Evolutionary conservation across 2,113 vertebrate genomes (phyloP).

Genomic region (Mesembrinibis cayennensis): DNA sequence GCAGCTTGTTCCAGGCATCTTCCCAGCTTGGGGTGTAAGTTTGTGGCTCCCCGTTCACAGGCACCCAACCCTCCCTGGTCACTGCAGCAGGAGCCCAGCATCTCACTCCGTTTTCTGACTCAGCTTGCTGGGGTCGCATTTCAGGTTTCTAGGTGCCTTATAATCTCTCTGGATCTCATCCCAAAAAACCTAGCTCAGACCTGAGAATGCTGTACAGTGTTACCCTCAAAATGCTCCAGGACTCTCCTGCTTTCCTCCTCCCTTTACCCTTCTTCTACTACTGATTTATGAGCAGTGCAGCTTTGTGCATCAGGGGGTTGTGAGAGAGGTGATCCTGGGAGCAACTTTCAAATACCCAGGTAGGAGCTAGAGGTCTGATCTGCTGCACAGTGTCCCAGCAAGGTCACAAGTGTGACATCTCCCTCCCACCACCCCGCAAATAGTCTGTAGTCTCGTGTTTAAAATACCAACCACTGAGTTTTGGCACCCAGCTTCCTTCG

Average conservation of each 20-base stretch:
- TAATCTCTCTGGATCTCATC: slow-evolving; percentile 48
- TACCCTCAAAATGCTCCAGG: background rate
- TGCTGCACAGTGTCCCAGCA: background rate
- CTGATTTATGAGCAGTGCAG: background rate
- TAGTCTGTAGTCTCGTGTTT: background rate
- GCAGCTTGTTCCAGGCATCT: background rate
- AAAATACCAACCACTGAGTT: background rate
- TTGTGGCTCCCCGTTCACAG: background rate
- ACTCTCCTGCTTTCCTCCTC: background rate
- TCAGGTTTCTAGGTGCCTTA: slow-evolving; percentile 33
- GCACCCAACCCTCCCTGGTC: background rate
- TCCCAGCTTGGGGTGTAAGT: background rate
- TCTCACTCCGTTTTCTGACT: background rate
- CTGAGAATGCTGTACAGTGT: background rate
- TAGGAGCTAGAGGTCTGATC: background rate
- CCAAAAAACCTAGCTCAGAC: background rate
- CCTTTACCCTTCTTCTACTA: background rate
- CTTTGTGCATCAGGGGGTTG: background rate
- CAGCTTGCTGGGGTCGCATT: background rate
- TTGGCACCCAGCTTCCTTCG: background rate
- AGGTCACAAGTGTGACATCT: background rate
- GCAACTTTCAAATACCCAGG: background rate
- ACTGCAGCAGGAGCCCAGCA: background rate
- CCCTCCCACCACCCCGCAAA: background rate
- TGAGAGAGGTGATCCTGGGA: background rate